A percentile compares a stretch with the other conserved stretches of the same genome.
phyloP scores from a whole-genome alignment of 2,797 vertebrate genomes.

The Schizopygopsis malacanthus region DNA sequence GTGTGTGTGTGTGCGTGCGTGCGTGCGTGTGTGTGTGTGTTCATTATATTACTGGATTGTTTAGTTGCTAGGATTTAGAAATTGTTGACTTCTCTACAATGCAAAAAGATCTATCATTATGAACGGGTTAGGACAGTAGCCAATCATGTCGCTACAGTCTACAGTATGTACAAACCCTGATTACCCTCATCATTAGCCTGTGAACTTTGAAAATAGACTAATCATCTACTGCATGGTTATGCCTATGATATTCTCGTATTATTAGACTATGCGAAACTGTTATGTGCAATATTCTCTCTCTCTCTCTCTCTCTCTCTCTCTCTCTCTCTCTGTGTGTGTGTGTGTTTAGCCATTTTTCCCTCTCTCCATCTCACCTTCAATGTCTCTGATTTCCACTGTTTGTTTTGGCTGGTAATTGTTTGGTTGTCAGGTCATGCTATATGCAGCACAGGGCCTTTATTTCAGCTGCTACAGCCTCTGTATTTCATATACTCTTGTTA shows the following conservation, averaged over 20 bases:
- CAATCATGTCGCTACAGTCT: slow-evolving; percentile 74
- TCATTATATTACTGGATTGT: slow-evolving; percentile 81
- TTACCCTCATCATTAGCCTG: slow-evolving; percentile 89
- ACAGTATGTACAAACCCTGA: slow-evolving; percentile 80
- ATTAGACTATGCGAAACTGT: slow-evolving; percentile 86
- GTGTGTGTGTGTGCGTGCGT: slow-evolving; percentile 56
- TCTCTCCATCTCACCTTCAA: background rate
- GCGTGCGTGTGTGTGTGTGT: slow-evolving; percentile 64
- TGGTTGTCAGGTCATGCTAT: background rate
- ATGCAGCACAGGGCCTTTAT: slow-evolving; percentile 21
- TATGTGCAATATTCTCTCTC: slow-evolving; percentile 88
- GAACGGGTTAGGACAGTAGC: slow-evolving; percentile 78
- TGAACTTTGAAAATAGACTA: slow-evolving; percentile 87
- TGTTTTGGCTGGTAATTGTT: slow-evolving; percentile 40
- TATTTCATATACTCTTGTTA: background rate
- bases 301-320: no score
- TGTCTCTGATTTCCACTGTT: slow-evolving; percentile 3
- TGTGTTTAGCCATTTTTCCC: slow-evolving; percentile 9
- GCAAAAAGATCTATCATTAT: slow-evolving; percentile 78
- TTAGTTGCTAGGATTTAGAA: slow-evolving; percentile 77
- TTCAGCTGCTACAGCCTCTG: slow-evolving; percentile 8
- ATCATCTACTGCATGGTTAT: slow-evolving; percentile 88
- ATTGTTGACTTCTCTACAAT: slow-evolving; percentile 70
- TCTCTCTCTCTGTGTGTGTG: background rate
- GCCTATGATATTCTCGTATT: slow-evolving; percentile 80